Conservation (phyloP, 2,888 invertebrate genomes). For the Coelinius sp. region DNA sequence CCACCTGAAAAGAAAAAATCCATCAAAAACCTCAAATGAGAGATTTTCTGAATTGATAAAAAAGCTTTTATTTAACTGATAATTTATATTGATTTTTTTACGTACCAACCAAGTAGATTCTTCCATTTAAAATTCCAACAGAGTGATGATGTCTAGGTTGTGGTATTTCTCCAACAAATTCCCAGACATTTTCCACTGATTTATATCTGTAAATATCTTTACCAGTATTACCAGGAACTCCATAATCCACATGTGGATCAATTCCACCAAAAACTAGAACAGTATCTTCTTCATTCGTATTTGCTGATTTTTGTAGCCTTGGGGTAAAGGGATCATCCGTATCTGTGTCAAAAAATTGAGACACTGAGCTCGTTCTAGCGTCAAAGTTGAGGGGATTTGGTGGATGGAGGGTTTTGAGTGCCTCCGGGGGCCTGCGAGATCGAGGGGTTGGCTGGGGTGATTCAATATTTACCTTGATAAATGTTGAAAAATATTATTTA, state of each 20-base stretch:
- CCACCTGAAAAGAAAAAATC: conserved; percentile 72
- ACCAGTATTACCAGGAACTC: conserved; percentile 74
- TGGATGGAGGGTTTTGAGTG: conserved; percentile 54
- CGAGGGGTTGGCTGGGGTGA: conserved; percentile 36
- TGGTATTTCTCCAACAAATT: conserved; percentile 78
- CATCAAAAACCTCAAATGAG: not conserved
- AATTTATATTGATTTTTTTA: not conserved
- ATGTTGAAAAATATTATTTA: conserved; percentile 1
- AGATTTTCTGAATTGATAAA: not conserved
- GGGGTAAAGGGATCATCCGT: conserved; percentile 51
- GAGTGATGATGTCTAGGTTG: conserved; percentile 81
- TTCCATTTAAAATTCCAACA: conserved; percentile 76
- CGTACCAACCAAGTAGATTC: conserved; percentile 78
- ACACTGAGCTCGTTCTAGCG: conserved; percentile 52
- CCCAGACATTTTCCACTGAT: conserved; percentile 77
- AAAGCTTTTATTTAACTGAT: not conserved
- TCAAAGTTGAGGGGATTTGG: conserved; percentile 55
- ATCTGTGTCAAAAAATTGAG: conserved; percentile 54
- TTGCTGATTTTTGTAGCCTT: conserved; percentile 40
- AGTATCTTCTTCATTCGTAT: conserved; percentile 71
- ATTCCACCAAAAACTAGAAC: conserved; percentile 80
- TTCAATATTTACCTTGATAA: conserved; percentile 37
- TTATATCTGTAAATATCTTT: conserved; percentile 77
- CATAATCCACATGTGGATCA: conserved; percentile 76
- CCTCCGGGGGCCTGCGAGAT: conserved; percentile 24